These are phyloP conservation scores for Apotomis betuletana DNA, from an alignment of 2,888 invertebrate species.

Conservation along the genomic window DNA sequence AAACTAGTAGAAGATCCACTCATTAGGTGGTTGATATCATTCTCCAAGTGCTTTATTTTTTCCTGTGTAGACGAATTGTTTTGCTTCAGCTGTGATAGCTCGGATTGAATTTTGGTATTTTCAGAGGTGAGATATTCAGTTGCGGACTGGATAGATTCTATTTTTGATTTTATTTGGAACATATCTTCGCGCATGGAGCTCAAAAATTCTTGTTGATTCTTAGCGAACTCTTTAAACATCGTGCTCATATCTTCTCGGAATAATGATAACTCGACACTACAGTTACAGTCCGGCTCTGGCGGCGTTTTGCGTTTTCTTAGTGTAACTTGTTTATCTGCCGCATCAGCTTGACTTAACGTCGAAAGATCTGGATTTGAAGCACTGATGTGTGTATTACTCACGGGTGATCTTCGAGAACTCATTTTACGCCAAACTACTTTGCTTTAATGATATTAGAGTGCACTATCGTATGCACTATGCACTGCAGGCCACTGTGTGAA, in stretches of 20 bases:
- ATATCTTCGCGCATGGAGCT: background rate
- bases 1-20: background rate
- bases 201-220: background rate
- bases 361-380: background rate
- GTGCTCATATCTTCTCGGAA: slow-evolving; percentile 6
- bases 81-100: slow-evolving; percentile 2
- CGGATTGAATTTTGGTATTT: background rate
- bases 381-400: background rate
- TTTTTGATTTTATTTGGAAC: slow-evolving; percentile 8
- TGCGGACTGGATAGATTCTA: slow-evolving; percentile 1
- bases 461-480: background rate
- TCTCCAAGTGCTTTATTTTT: background rate
- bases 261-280: slow-evolving; percentile 7
- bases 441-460: background rate
- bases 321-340: background rate
- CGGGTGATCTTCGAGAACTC: background rate
- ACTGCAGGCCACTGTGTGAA: background rate
- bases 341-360: background rate
- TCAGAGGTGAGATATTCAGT: slow-evolving; percentile 5
- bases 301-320: background rate
- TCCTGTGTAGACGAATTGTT: background rate
- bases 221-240: background rate
- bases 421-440: background rate
- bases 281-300: slow-evolving; percentile 10
- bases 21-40: slow-evolving; percentile 1